Base-by-base conservation (phyloP, 1,140 invertebrate genomes). In the Geopemphigus sp. region DNA sequence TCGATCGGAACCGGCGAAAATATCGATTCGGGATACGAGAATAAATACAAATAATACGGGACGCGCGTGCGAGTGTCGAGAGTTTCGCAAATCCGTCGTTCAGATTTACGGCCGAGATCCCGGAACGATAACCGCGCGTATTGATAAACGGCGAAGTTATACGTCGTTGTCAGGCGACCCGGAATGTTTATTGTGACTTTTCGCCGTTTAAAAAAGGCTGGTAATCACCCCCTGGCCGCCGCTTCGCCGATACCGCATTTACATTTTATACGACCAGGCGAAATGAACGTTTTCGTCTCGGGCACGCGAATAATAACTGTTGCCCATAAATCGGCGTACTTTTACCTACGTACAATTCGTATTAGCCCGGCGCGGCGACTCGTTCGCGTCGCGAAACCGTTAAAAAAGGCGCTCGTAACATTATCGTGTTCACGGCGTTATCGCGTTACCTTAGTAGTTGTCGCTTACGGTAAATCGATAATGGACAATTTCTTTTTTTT, bases 241-340 rank as follows among this genome's bases (percentile, higher is more conserved):
- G 2, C 26, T 26, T 26, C 17, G 2, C 32, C 19, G 19, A 17
- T 11, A 11, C 19, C 3, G 19, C 64, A 64, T 64, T 64, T 66
- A 45, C 64, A 47, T 66, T 66, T n/a, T 66, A 66, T 66, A 6
- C 64, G 64, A 19, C 8, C 11, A 66, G 22, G n/a, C 19, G 4
- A 64, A 64, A 39, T 5, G 29, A 32, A n/a, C 63, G 11, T 64
- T 66, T 66, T n/a, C n/a, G 64, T 66, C 39, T 66, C 47, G 11
- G n/a, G 39, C 12, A 8, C 0, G 32, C 64, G n/a, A 47, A 66
- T 66, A 66, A 66, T 66, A 66, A 66, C 47, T 66, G 64, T 45
- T 47, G 11, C 32, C 19, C 11, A 66, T 66, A 66, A 66, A 66
- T 66, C 64, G 29, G n/a, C 5, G 32, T 22, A 47, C 12, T 1